Base-by-base conservation (phyloP, 2,113 vertebrate genomes). In the Spermophilus dauricus region DNA sequence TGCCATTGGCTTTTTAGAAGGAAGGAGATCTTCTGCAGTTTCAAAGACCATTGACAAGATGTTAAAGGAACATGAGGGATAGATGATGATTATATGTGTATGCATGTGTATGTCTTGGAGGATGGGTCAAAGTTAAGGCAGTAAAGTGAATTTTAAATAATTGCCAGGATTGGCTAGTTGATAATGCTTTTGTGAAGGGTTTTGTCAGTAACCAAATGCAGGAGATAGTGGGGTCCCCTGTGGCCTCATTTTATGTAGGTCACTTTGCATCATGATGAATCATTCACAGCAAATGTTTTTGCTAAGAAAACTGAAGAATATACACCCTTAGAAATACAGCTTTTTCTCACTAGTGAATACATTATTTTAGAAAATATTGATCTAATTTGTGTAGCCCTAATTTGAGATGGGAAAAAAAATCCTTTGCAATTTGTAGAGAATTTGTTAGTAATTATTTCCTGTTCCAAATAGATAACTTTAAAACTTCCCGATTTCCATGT, bases 221-320 rank as follows among this genome's bases (percentile, higher is more conserved):
- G 42, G 56, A 56, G 28, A 65, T 24, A 0, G 48, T 39, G 17
- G 16, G 16, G 69, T 98, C 95, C 83, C 91, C 70, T 30, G 86
- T 94, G 97, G 87, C 85, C 83, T 97, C 51, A 3, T 98, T 98
- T 98, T 98, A 96, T 97, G 73, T 97, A 89, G 95, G 94, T 58
- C 70, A 42, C 77, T 98, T 97, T 96, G 72, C 77, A 77, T 88
- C 77, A 0, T 98, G 97, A 97, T 97, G 61, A 96, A 97, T 96
- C 69, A 94, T 98, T 98, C 97, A 78, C 97, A 96, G 89, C 48
- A 89, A 81, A 83, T 97, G 48, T 73, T 89, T 97, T 97, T 61
- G 8, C 37, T 78, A 82, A 42, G 91, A 94, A 92, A 97, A 93
- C 96, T 89, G 89, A 97, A 96, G 70, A 78, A 89, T 90, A 17